Base-by-base conservation (phyloP, 2,797 vertebrate genomes). In the Petrocephalus sullivani region DNA sequence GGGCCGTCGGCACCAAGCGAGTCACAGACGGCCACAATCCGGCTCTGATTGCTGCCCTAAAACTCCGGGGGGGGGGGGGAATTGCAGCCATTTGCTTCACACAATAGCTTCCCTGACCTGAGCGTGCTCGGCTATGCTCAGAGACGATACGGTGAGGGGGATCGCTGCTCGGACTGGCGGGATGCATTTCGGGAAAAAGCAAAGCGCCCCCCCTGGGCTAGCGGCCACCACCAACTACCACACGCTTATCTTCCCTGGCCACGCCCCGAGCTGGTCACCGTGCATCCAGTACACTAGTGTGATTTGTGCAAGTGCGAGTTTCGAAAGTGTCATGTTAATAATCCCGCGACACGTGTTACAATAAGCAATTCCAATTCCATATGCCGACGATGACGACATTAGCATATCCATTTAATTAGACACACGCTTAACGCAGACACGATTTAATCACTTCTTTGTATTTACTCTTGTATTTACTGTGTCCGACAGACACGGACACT, bases 391-490 rank as follows among this genome's bases (percentile, higher is more conserved):
- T 98, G 97, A 98, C 98, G 97, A 97, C 98, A 99, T 99, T 99
- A 98, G 97, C 98, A 98, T 99, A 98, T 97, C 96, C 97, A 96
- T 97, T 99, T 99, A 99, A 99, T 99, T 99, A 99, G 98, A 96
- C 94, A 94, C 94, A 94, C 93, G 96, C 97, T 98, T 97, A 97
- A 97, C 97, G 96, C 97, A 95, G 96, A 96, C 95, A 96, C 96
- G 95, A 96, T 97, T 98, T 98, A 98, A 99, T 98, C 97, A 98
- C 96, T 97, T 96, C 96, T 95, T 97, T 97, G 97, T 97, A 97
- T 97, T 97, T 97, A 97, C 96, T 96, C 94, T 95, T 93, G 37
- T 94, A 93, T 95, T 82, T 82, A 82, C 46, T 82, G 46, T 82
- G 14, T 16, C 28, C 5, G 83, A 96, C 93, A 94, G 95, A 94